Conservation (phyloP, 23 tunicate genomes). For the Trididemnum nubilum region DNA sequence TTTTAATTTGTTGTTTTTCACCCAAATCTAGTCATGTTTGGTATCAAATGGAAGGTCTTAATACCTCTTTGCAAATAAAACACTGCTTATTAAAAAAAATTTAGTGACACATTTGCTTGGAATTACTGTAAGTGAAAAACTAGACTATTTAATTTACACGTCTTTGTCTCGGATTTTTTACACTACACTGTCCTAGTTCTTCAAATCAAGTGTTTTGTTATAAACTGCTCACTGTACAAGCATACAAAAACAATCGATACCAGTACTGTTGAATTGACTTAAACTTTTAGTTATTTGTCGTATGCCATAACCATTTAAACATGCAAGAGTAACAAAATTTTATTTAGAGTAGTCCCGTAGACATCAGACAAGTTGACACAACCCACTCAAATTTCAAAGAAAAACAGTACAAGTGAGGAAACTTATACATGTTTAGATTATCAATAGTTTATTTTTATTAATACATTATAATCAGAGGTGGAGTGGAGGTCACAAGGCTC, state of each 20-base stretch:
- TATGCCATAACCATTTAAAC: background rate
- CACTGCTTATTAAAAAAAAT: background rate
- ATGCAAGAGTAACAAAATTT: background rate
- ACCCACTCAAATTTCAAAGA: no score
- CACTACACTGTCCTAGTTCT: background rate
- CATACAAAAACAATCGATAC: background rate
- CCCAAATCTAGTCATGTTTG: background rate
- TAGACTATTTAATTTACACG: background rate
- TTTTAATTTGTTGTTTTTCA: no score
- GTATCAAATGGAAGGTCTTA: background rate
- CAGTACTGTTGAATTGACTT: background rate
- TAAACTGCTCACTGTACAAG: background rate
- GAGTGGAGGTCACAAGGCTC: no score
- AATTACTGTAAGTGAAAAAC: background rate
- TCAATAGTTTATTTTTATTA: no score
- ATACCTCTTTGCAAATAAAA: slow-evolving; percentile 1
- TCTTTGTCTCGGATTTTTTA: background rate
- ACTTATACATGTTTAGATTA: no score
- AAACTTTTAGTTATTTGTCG: background rate
- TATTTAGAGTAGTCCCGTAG: no score
- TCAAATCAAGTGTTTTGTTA: background rate
- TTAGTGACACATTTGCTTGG: background rate
- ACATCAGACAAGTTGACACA: no score
- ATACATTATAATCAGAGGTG: no score
- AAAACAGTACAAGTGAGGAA: no score